Evolutionary conservation across 2,888 invertebrate species (phyloP).

Genomic region (Gari tellinella): DNA sequence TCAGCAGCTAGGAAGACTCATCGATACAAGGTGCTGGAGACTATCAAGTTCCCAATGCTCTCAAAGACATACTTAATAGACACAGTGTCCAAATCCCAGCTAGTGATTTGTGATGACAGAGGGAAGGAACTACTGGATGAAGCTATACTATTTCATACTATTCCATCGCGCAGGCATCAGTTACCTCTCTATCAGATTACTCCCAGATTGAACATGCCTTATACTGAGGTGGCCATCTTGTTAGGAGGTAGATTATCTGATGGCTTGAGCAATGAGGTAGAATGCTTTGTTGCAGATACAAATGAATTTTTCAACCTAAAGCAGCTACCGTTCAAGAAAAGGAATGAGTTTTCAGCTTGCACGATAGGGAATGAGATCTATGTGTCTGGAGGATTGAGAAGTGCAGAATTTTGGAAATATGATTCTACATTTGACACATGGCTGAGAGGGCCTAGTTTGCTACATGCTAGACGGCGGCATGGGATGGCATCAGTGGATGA

Average conservation of each 20-base stretch:
- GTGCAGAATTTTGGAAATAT: slow-evolving; percentile 81
- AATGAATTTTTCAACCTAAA: slow-evolving; percentile 73
- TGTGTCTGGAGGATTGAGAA: slow-evolving; percentile 78
- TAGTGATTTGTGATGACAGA: slow-evolving; percentile 70
- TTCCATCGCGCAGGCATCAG: slow-evolving; percentile 75
- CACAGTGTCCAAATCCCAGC: slow-evolving; percentile 67
- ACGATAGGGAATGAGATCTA: slow-evolving; percentile 78
- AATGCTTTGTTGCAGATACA: slow-evolving; percentile 73
- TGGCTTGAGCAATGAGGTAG: slow-evolving; percentile 79
- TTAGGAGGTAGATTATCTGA: slow-evolving; percentile 77
- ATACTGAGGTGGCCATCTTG: slow-evolving; percentile 74
- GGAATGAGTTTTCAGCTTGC: slow-evolving; percentile 79
- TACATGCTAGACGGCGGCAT: slow-evolving; percentile 76
- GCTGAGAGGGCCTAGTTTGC: slow-evolving; percentile 74
- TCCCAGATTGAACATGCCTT: slow-evolving; percentile 70
- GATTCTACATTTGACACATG: slow-evolving; percentile 78
- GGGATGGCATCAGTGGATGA: slow-evolving; percentile 80
- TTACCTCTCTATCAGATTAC: slow-evolving; percentile 78
- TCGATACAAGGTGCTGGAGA: slow-evolving; percentile 70
- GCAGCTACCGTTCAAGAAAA: slow-evolving; percentile 77
- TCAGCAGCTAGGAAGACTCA: slow-evolving; percentile 57
- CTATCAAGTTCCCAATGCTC: slow-evolving; percentile 77
- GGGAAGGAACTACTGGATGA: slow-evolving; percentile 75
- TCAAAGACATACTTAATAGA: slow-evolving; percentile 74
- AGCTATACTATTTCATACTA: slow-evolving; percentile 75